Evolutionary conservation across 2,888 invertebrate genomes (phyloP).

Genomic region (Monopis laevigella): DNA sequence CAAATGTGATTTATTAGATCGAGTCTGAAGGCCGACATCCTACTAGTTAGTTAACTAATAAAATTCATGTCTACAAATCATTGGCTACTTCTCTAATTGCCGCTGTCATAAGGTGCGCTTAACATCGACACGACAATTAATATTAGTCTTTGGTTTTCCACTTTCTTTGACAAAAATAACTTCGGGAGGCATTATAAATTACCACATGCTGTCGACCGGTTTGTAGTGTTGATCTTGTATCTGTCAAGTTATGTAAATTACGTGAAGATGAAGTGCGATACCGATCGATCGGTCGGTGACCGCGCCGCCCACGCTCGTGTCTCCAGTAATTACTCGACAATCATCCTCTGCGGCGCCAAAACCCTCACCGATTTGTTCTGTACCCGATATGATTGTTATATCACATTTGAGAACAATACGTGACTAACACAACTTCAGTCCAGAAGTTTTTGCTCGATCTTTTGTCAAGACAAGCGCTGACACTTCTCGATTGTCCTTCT

Average conservation of each 20-base stretch:
- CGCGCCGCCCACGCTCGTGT: constrained; percentile 29
- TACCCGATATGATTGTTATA: not conserved
- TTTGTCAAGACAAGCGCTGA: constrained; percentile 20
- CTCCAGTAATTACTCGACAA: not conserved
- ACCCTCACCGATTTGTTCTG: not conserved
- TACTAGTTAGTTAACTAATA: not conserved
- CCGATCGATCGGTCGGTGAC: constrained; percentile 53
- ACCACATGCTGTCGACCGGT: constrained; percentile 32
- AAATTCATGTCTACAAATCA: too few relatives aligned
- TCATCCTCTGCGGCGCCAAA: constrained; percentile 3
- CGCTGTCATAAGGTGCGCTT: too few relatives aligned
- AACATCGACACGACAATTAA: too few relatives aligned
- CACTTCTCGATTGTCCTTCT: constrained; percentile 36
- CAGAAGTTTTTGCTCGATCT: constrained; percentile 7
- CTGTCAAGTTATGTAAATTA: constrained; percentile 64
- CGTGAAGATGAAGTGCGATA: constrained; percentile 45
- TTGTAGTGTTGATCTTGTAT: constrained; percentile 46
- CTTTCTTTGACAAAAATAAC: not conserved
- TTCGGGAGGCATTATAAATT: not conserved
- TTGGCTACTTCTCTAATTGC: too few relatives aligned
- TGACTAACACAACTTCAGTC: not conserved
- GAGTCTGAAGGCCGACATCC: constrained; percentile 8
- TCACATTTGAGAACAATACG: not conserved
- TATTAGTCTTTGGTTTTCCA: too few relatives aligned
- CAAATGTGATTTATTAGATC: constrained; percentile 40